These are phyloP conservation scores for Meloidogyne floridensis DNA, from an alignment of 1,140 invertebrate species.

Conservation along the genomic window DNA sequence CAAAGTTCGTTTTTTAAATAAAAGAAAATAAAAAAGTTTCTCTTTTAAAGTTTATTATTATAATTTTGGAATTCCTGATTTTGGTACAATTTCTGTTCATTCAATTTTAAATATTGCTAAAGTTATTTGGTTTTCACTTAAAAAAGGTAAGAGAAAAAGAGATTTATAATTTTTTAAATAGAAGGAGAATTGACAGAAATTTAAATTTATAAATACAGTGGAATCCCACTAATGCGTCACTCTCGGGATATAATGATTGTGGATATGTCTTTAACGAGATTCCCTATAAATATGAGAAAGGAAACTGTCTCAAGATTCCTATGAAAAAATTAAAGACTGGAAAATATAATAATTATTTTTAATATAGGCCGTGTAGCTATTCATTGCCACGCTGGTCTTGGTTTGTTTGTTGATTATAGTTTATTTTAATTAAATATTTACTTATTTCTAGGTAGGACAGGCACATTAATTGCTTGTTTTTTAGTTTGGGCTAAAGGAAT, in stretches of 20 bases:
- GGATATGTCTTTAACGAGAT: no score
- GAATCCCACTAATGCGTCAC: no score
- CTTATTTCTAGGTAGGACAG: constrained; percentile 39
- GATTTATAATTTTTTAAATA: not conserved
- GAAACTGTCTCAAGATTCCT: no score
- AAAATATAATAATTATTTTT: not conserved
- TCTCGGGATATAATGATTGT: no score
- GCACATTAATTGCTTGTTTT: constrained; percentile 52
- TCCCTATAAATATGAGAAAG: no score
- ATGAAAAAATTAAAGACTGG: no score
- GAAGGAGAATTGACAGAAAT: no score
- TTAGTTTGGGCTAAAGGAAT: constrained; percentile 48
- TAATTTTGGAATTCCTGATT: constrained; percentile 56
- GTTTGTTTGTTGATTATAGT: not conserved
- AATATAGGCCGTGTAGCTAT: constrained; percentile 43
- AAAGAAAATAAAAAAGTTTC: not conserved
- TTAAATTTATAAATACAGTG: no score
- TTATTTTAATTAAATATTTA: not conserved
- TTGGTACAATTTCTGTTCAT: constrained; percentile 34
- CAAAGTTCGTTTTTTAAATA: constrained; percentile 29
- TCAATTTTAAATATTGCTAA: constrained; percentile 49
- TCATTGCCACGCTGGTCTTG: constrained; percentile 53
- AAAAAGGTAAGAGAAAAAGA: constrained; percentile 28
- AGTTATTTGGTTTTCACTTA: constrained; percentile 51
- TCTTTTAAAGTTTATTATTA: constrained; percentile 50